Base-by-base conservation (phyloP, 2,888 invertebrate genomes). In the Schrankia costaestrigalis region DNA sequence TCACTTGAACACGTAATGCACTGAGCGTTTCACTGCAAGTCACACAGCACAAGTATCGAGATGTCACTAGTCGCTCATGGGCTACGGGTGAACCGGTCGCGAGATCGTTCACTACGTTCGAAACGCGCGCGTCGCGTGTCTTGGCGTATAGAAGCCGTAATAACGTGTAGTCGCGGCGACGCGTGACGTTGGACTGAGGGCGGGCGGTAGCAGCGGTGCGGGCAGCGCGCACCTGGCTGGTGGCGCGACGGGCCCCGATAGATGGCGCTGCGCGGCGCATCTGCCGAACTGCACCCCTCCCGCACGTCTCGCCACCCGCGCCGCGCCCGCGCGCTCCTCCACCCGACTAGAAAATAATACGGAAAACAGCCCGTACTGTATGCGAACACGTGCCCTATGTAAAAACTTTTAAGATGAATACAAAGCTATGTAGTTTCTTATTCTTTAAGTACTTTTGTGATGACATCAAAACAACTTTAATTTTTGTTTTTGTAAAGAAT, bases 181-280 rank as follows among this genome's bases (percentile, higher is more conserved):
- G 89, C 81, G 82, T 82, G 84, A 72, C 79, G 78, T 79, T 83
- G 79, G 79, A 86, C 86, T 86, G 88, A 74, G 77, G 80, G 80
- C 82, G 80, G 79, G 82, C 75, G 78, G 78, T 67, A 68, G 80
- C 56, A 65, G 80, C 77, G 84, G 81, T 75, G 78, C 79, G 72
- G 77, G 76, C 79, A 68, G 69, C 73, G 71, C 78, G 81, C 81
- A 78, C 82, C 78, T 78, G 78, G 78, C 77, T 71, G 54, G 56
- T 58, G 63, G 58, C 58, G 65, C 56, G 49, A 31, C 44, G 45
- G 52, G 54, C 57, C 58, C 69, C 86, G 73, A 77, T 75, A 86
- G 86, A 86, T 86, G 86, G 86, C 85, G 85, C 73, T 85, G 84
- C 63, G 76, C 75, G 84, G 76, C 84, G 83, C 86, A 86, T 84